phyloP scores from a whole-genome alignment of 2,113 vertebrate species.

The Heloderma charlesbogerti region DNA sequence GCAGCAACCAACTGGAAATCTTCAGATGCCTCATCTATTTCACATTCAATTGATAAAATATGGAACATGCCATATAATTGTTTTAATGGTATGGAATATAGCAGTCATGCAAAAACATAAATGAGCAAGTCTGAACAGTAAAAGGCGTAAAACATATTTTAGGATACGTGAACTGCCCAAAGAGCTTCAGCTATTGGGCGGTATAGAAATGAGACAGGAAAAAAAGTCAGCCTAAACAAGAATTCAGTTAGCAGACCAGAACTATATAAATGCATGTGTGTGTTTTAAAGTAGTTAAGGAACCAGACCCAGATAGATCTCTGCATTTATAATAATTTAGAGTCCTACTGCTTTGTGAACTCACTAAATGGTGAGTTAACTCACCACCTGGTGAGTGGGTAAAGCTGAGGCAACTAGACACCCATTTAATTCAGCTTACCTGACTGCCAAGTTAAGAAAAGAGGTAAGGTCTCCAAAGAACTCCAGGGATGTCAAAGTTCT shows the following conservation, averaged over 20 bases:
- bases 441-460: not conserved
- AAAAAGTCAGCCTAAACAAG: not conserved
- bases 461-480: not conserved
- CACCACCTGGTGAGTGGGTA: not conserved
- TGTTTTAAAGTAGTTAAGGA: not conserved
- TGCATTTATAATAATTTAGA: not conserved
- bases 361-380: not conserved
- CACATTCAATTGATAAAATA: not conserved
- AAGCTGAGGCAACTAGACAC: not conserved
- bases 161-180: not conserved
- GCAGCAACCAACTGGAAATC: not conserved
- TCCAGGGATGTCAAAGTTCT: not conserved
- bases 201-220: no score
- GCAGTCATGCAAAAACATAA: not conserved
- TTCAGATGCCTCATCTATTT: not conserved
- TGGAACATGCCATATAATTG: not conserved
- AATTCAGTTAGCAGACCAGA: not conserved
- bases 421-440: not conserved
- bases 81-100: not conserved
- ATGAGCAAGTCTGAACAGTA: not conserved
- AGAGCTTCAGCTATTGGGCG: no score
- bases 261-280: not conserved
- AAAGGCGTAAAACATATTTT: not conserved
- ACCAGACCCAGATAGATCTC: not conserved
- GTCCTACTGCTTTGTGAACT: not conserved